Evolutionary conservation across 2,113 vertebrate species (phyloP).

Genomic region (Pelusios castaneus): DNA sequence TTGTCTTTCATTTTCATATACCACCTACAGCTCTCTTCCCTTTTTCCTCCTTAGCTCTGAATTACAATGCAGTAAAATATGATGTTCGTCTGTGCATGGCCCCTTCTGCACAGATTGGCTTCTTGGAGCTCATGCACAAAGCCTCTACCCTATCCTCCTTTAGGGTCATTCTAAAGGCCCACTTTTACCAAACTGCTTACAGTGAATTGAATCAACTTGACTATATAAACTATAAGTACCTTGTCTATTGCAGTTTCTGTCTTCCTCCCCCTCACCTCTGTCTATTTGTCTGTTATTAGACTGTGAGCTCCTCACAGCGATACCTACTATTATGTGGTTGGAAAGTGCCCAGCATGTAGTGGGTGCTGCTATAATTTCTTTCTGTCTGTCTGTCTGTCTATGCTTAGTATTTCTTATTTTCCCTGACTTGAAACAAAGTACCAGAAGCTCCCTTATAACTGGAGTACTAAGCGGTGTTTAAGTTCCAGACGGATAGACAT

Average conservation of each 20-base stretch:
- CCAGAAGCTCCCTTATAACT: not conserved
- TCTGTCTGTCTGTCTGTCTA: not conserved
- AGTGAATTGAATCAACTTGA: not conserved
- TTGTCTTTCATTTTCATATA: not conserved
- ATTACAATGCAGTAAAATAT: not conserved
- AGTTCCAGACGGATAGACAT: no score
- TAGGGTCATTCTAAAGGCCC: not conserved
- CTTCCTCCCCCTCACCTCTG: not conserved
- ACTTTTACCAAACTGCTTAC: not conserved
- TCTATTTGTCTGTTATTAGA: not conserved
- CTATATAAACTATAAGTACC: not conserved
- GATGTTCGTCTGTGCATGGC: not conserved
- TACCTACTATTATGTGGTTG: not conserved
- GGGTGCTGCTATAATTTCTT: not conserved
- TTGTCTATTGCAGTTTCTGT: not conserved
- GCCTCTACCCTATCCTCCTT: not conserved
- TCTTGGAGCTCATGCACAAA: not conserved
- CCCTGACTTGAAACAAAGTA: not conserved
- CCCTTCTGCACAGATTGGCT: not conserved
- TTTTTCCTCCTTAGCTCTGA: not conserved
- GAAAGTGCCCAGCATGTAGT: not conserved
- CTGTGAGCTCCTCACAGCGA: not conserved
- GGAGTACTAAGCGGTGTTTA: not conserved
- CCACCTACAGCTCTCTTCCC: not conserved
- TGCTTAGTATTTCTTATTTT: not conserved